Evolutionary conservation across 37 sponge, comb jelly and placozoan genomes (phyloP), one percentile per base, ranked within the genome.

Genomic region (Ephydatia muelleri): DNA sequence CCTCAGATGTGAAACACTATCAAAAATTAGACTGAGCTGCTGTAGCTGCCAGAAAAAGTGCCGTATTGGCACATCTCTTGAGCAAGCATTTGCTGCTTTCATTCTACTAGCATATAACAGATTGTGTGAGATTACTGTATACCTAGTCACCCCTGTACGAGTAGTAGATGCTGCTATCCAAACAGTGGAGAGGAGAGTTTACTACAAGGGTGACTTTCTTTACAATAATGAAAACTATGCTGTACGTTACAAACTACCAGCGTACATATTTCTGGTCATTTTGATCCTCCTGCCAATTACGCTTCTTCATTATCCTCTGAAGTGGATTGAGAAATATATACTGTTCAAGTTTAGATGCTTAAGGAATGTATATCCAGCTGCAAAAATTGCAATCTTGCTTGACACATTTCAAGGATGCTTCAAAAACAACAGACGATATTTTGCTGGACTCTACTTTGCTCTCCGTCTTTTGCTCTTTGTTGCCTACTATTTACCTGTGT

Each of bases 351-450:
- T 71, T 0, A 38, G 32, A 25, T 72, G 75, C 6, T 67, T 90
- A 25, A 12, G 70, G 38, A 69, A 73, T 9, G 39, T 36, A 14
- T 78, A 76, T 35, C 77, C 80, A 30, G 32, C 39, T 27, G 80
- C 14, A 34, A 86, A 86, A 25, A 65, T 86, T 8, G 67, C 35
- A 35, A 65, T 86, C 27, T 48, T 90, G 8, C 72, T 90, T 2
- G 82, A 85, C 67, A 79, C 82, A 11, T 90, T 90, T 33, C 86
- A 90, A 57, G 90, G 86, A 3, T 90, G 90, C 70, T 90, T 82
- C 67, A 81, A 77, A 35, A 74, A 85, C 32, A 76, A 82, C 33
- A 43, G 49, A 26, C n/a, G 82, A 0, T 90, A 81, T 73, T 90
- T 90, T 77, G 90, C 90, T 2, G 90, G 90, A 29, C 38, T 90